phyloP scores from a whole-genome alignment of 1,140 invertebrate genomes.

The Medauroidea extradentata region DNA sequence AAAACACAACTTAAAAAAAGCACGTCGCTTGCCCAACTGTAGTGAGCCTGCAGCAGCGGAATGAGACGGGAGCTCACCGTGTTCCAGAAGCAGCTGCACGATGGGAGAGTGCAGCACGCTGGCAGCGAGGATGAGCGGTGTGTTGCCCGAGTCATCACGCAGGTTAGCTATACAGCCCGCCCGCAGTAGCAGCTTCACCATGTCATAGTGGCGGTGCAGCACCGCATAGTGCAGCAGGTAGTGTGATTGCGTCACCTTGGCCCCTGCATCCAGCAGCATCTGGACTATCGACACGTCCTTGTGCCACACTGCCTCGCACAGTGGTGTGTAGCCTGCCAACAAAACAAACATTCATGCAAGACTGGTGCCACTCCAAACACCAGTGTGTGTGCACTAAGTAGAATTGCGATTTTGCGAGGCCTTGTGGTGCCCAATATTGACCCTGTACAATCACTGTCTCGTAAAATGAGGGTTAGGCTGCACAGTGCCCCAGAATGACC shows the following conservation, averaged over 20 bases:
- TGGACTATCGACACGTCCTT: slow-evolving; percentile 41
- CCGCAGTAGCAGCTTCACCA: slow-evolving; percentile 46
- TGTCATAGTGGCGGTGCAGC: slow-evolving; percentile 43
- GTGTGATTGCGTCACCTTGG: slow-evolving; percentile 51
- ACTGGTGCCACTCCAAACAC: no score
- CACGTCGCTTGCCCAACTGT: no score
- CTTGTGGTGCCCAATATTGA: no score
- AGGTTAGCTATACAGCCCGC: slow-evolving; percentile 50
- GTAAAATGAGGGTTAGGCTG: no score
- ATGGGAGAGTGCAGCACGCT: slow-evolving; percentile 49
- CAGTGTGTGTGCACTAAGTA: no score
- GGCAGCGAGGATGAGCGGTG: slow-evolving; percentile 58
- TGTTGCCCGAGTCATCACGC: slow-evolving; percentile 50
- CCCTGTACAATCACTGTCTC: no score
- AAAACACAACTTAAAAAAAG: no score
- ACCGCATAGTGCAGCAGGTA: slow-evolving; percentile 54
- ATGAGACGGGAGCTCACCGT: no score
- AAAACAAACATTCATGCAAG: no score
- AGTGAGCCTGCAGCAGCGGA: no score
- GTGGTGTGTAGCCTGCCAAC: slow-evolving; percentile 45
- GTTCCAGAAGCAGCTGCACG: slow-evolving; percentile 44
- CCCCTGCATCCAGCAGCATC: slow-evolving; percentile 49
- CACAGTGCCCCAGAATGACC: no score
- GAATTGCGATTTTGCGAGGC: no score
- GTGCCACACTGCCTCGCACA: slow-evolving; percentile 51